phyloP scores from a whole-genome alignment of 2,797 vertebrate genomes.

The Enteromius thamalakanensis region DNA sequence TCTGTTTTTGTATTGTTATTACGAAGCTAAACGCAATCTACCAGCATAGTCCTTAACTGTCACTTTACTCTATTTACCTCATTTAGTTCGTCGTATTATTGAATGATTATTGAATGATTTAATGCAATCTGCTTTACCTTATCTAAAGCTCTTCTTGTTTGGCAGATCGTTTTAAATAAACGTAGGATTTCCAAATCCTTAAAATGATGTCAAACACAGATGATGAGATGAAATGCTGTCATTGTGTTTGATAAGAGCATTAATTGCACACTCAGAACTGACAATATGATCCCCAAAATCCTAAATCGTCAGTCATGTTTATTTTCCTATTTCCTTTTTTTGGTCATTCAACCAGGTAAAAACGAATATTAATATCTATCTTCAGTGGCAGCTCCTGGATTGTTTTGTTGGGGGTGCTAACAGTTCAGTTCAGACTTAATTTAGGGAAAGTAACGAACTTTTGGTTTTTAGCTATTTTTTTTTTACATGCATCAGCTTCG shows the following conservation, averaged over 20 bases:
- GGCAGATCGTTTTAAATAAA: conserved; percentile 54
- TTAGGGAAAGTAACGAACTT: too few species aligned
- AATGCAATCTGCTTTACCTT: conserved; percentile 26
- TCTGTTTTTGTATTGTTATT: not conserved
- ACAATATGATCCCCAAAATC: conserved; percentile 40
- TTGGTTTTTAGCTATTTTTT: too few species aligned
- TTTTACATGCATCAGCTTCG: too few species aligned
- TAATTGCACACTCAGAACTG: conserved; percentile 69
- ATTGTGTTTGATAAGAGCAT: conserved; percentile 60
- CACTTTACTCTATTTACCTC: not conserved
- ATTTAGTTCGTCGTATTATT: not conserved
- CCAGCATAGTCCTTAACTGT: not conserved
- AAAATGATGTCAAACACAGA: conserved; percentile 39
- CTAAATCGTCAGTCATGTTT: not conserved
- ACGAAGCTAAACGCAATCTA: not conserved
- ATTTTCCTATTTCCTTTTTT: too few species aligned
- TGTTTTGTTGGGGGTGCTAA: too few species aligned
- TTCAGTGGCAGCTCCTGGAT: not conserved
- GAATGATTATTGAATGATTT: conserved; percentile 14
- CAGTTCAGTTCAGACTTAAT: too few species aligned
- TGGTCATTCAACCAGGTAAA: not conserved
- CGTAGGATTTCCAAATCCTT: conserved; percentile 14
- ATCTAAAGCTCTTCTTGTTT: conserved; percentile 27
- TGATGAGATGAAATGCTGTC: conserved; percentile 14
- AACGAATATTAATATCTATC: not conserved